These are phyloP conservation scores for Pyrgus malvae DNA, from an alignment of 2,888 invertebrate genomes.

Conservation along the genomic window DNA sequence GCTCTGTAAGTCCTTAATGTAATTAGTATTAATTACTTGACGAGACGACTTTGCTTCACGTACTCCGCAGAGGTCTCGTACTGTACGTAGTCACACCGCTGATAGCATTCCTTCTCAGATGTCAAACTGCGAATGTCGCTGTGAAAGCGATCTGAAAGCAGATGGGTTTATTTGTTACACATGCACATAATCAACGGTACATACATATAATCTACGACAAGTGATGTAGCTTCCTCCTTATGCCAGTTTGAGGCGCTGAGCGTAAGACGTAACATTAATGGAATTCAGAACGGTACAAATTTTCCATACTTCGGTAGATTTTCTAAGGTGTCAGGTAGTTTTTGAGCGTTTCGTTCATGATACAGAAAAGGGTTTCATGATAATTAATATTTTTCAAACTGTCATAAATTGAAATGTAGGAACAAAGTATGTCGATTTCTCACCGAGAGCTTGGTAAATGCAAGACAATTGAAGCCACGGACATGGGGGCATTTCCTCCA, in stretches of 20 bases:
- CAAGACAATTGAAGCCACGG: conserved; percentile 59
- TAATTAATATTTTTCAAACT: no score
- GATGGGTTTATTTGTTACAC: neutral
- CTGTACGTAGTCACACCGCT: conserved; percentile 63
- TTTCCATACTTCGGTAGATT: no score
- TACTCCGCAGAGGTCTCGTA: conserved; percentile 62
- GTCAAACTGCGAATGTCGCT: conserved; percentile 48
- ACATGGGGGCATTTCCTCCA: conserved; percentile 46
- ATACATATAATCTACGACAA: no score
- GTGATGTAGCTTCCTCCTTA: no score
- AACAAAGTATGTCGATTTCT: conserved; percentile 21
- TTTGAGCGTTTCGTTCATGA: no score
- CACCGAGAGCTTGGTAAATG: conserved; percentile 52
- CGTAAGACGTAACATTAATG: no score
- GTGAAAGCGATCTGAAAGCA: conserved; percentile 50
- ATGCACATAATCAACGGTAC: no score
- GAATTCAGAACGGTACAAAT: no score
- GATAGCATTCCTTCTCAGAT: conserved; percentile 52
- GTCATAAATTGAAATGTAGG: no score
- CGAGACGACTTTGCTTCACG: conserved; percentile 39
- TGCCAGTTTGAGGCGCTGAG: no score
- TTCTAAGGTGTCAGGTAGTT: no score
- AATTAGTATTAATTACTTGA: conserved; percentile 32
- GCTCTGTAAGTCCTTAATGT: neutral
- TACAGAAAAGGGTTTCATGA: no score